Evolutionary conservation across 2,113 vertebrate genomes (phyloP).

Genomic region (Gracilinanus agilis): DNA sequence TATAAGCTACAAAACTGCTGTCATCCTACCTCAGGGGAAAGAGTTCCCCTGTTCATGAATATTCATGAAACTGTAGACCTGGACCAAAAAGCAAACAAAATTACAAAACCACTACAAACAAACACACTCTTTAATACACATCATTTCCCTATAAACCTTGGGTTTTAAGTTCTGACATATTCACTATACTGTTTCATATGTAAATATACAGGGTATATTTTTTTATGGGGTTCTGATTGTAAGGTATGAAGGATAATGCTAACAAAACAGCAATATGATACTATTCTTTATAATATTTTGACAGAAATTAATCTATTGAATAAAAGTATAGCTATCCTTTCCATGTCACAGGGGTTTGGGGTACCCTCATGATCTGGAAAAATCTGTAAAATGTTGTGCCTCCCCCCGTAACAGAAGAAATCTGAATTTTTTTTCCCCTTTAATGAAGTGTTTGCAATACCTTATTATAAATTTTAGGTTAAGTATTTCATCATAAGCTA

Average conservation of each 20-base stretch:
- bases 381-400: too few species aligned
- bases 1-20: neutral
- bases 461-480: too few species aligned
- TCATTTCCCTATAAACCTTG: neutral
- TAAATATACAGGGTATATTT: neutral
- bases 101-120: neutral
- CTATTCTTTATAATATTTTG: neutral
- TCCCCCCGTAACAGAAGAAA: too few species aligned
- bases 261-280: constrained; percentile 16
- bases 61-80: neutral
- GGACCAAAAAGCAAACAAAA: neutral
- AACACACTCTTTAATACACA: neutral
- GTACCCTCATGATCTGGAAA: too few species aligned
- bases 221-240: constrained; percentile 21
- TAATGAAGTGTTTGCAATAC: too few species aligned
- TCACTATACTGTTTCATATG: neutral
- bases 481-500: too few species aligned
- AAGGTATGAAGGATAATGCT: constrained; percentile 12
- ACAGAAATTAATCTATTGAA: constrained; percentile 38
- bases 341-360: too few species aligned
- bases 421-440: too few species aligned
- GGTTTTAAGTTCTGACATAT: neutral
- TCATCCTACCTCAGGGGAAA: neutral
- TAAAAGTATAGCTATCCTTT: too few species aligned
- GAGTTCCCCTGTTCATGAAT: neutral